Conservation (phyloP, 1,140 invertebrate genomes). For the Lordiphosa stackelbergi region DNA sequence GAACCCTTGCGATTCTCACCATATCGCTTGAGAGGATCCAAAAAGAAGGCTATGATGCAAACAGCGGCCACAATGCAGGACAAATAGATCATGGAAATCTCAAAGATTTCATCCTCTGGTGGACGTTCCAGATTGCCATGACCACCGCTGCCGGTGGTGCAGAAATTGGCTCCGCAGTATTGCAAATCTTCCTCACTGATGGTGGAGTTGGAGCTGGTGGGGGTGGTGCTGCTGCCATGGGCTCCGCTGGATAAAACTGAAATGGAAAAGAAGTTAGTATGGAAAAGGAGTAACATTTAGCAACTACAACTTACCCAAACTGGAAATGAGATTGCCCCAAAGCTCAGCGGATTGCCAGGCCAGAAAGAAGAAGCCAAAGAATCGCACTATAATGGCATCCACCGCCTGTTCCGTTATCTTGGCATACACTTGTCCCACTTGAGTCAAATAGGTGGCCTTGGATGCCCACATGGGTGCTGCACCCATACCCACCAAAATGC, state of each 20-base stretch:
- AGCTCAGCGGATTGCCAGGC: slow-evolving; percentile 96
- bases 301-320: slow-evolving; percentile 78
- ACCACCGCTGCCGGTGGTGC: slow-evolving; percentile 81
- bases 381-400: slow-evolving; percentile 93
- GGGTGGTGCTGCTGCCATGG: slow-evolving; percentile 80
- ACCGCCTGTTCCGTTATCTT: slow-evolving; percentile 90
- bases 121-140: slow-evolving; percentile 86
- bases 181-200: slow-evolving; percentile 79
- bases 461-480: slow-evolving; percentile 98
- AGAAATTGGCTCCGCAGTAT: slow-evolving; percentile 90
- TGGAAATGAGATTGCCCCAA: slow-evolving; percentile 98
- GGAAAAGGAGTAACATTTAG: too few species aligned
- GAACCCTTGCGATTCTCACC: slow-evolving; percentile 87
- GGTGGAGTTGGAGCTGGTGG: slow-evolving; percentile 77
- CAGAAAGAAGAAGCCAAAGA: slow-evolving; percentile 99
- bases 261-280: background rate
- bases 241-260: slow-evolving; percentile 85
- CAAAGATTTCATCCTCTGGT: slow-evolving; percentile 89
- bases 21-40: slow-evolving; percentile 94
- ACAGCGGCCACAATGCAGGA: slow-evolving; percentile 90
- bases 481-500: slow-evolving; percentile 91
- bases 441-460: slow-evolving; percentile 96
- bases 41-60: slow-evolving; percentile 89
- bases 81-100: slow-evolving; percentile 92
- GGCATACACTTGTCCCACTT: slow-evolving; percentile 92